phyloP scores from a whole-genome alignment of 2,797 vertebrate species.

The Chiroxiphia lanceolata region DNA sequence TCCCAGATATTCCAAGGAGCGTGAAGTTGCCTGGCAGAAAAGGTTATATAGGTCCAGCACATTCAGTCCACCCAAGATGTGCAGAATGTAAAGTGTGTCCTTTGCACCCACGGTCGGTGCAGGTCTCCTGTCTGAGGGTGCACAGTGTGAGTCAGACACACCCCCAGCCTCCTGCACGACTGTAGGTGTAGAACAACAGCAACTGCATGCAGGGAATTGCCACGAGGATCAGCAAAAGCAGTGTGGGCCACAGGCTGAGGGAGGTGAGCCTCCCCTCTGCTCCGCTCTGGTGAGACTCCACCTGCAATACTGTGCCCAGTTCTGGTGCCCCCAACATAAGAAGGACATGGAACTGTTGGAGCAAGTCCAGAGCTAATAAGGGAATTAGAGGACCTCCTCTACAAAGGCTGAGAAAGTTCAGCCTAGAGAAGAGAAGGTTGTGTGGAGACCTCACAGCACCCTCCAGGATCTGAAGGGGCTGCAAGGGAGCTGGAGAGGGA shows the following conservation, averaged over 20 bases:
- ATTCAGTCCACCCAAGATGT: not conserved
- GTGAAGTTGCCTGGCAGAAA: not conserved
- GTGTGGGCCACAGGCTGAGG: not conserved
- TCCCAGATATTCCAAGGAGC: not conserved
- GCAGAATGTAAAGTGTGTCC: accelerated
- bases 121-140: not conserved
- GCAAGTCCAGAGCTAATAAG: not conserved
- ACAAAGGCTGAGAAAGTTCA: not conserved
- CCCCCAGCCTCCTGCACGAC: not conserved
- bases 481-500: not conserved
- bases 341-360: not conserved
- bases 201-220: not conserved
- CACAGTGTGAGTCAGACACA: not conserved
- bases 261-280: not conserved
- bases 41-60: accelerated
- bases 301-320: accelerated
- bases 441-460: not conserved
- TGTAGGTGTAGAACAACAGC: accelerated
- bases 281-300: not conserved
- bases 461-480: not conserved
- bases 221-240: not conserved
- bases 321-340: not conserved
- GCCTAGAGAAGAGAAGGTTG: not conserved
- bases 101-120: not conserved
- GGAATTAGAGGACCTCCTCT: not conserved